These are phyloP conservation scores for Leptocoma aspasia DNA, from an alignment of 2,113 vertebrate species.

Conservation along the genomic window DNA sequence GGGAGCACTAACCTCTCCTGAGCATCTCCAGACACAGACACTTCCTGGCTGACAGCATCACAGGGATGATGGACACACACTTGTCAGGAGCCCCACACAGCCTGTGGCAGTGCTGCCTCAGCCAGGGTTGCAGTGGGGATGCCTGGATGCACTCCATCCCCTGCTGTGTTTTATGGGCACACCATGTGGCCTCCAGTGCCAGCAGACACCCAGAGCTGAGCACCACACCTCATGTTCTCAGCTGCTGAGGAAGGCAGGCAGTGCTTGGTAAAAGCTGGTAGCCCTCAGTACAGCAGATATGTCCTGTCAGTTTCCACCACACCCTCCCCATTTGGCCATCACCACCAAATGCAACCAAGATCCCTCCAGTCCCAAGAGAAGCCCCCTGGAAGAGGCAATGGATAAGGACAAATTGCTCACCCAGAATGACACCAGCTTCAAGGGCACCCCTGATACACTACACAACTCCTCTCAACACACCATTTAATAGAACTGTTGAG, in stretches of 20 bases:
- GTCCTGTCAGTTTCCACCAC: background rate
- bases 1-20: background rate
- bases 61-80: background rate
- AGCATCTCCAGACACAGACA: background rate
- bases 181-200: rapidly evolving
- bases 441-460: background rate
- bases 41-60: background rate
- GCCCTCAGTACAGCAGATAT: background rate
- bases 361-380: background rate
- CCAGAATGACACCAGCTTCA: background rate
- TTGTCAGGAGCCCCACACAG: background rate
- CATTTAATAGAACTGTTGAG: background rate
- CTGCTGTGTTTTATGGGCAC: too few species aligned
- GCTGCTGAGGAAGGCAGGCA: background rate
- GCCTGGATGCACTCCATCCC: rapidly evolving
- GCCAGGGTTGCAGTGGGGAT: background rate
- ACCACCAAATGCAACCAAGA: background rate
- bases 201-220: background rate
- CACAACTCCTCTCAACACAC: background rate
- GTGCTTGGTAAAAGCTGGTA: background rate
- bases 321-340: background rate
- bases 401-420: background rate
- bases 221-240: rapidly evolving
- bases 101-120: background rate
- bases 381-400: background rate